Base-by-base conservation (phyloP, 2,113 vertebrate species). In the Hyperopisus bebe region DNA sequence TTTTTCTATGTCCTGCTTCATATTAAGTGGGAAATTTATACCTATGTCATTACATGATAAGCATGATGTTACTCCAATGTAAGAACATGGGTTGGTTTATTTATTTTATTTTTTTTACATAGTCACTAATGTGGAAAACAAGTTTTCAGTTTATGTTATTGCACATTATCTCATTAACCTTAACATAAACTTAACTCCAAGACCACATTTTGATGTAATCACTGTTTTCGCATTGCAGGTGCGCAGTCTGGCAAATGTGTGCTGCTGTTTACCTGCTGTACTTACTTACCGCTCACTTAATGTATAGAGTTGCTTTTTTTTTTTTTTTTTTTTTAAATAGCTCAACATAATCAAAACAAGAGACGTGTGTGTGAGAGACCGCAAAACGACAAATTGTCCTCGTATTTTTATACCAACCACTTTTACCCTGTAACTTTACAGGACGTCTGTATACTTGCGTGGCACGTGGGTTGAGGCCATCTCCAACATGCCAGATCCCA, bases 21-120 rank as follows among this genome's bases (percentile, higher is more conserved):
- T 90, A 90, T 83, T 87, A 88, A 92, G 87, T 90, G 92, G 92
- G 91, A 89, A 91, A 47, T 90, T 90, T 91, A 42, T 92, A 91
- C 90, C 90, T 92, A 86, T 91, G 55, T 91, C 89, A 89, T 50
- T 90, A 85, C 53, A 80, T 35, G 47, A 86, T 89, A 86, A 89
- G 88, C 90, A 90, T 86, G 88, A 91, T 90, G 48, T 89, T 89
- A 90, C 66, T 90, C 82, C 88, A 88, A 44, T 90, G 90, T 90
- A 90, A 91, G 90, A 88, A 86, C 86, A 86, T 83, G 82, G 21
- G 39, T 44, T 44, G 82, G 17, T 84, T 86, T 86, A 51, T 84
- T 86, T 86, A 86, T 51, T 84, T 44, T 83, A 13, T 46, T 48
- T 11, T 88, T 91, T 82, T 90, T 89, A 62, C 88, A 27, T 89